Base-by-base conservation (phyloP, 2,888 invertebrate species). In the Hoplodrina ambigua region DNA sequence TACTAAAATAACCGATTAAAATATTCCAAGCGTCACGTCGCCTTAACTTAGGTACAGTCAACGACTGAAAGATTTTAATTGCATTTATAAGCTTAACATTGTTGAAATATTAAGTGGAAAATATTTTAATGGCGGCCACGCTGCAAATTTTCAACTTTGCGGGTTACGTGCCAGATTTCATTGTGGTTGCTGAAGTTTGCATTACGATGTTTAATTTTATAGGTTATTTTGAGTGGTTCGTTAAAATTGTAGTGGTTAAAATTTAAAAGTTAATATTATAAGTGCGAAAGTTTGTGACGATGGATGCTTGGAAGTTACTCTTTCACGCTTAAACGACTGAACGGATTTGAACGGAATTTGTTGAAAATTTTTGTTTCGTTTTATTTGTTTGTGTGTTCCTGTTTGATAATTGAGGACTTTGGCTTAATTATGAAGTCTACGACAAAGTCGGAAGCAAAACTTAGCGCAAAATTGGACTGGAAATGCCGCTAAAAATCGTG, bases 1-100 rank as follows among this genome's bases (percentile, higher is more conserved):
- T 49, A 54, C 37, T 15, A 54, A 69, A 55, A 2, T 52, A n/a
- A 19, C 4, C 30, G 58, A 64, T 56, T 57, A 33, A 60, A 75
- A 69, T 65, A 57, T 63, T 64, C 50, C 25, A 58, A 67, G 20
- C 60, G 19, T 19, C 41, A n/a, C 7, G 17, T 17, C 46, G 17
- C 15, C 4, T 13, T 15, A 4, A 17, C 46, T 46, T 17, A 46
- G 46, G 46, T 44, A n/a, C 44, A 50, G 30, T 55, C 57, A 59
- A 50, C 58, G 69, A 49, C 65, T 59, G 58, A 80, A 74, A 81
- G 5, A 54, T 74, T 80, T 82, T 72, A 79, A 82, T 82, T 74
- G 54, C 72, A 44, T 72, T 69, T 67, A 70, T 61, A 69, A 69
- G 57, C 54, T 61, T 55, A 13, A 63, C 54, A 61, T 60, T 70